Evolutionary conservation across 2,797 vertebrate genomes (phyloP).

Genomic region (Sebastolobus alascanus): DNA sequence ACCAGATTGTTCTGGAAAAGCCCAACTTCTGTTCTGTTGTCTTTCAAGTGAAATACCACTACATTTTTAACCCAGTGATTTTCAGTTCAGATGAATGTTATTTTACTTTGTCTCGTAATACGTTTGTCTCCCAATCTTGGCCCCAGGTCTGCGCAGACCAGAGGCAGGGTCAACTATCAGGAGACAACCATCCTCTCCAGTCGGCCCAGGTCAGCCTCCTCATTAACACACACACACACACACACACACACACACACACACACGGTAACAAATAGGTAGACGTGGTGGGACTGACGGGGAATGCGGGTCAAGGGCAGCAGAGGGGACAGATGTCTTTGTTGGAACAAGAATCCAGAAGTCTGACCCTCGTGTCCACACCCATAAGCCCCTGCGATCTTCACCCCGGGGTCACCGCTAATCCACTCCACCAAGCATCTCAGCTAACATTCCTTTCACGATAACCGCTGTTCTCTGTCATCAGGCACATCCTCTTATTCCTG

Average conservation of each 20-base stretch:
- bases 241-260: neutral
- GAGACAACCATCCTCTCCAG: conserved; percentile 78
- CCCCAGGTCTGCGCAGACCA: conserved; percentile 81
- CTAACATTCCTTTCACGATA: conserved; percentile 68
- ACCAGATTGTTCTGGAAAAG: conserved; percentile 17
- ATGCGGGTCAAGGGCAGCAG: conserved; percentile 53
- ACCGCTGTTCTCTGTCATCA: conserved; percentile 58
- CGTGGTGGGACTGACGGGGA: conserved; percentile 32
- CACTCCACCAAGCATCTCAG: conserved; percentile 51
- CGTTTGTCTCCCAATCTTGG: conserved; percentile 34
- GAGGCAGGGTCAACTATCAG: conserved; percentile 77
- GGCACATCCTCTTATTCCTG: conserved; percentile 48
- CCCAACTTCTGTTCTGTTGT: conserved; percentile 3
- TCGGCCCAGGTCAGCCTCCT: conserved; percentile 83
- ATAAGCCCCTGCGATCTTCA: conserved; percentile 64
- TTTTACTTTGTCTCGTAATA: conserved; percentile 19
- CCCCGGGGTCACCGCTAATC: conserved; percentile 68
- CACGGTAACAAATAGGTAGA: conserved; percentile 29
- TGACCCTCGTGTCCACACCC: conserved; percentile 58
- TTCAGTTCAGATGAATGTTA: neutral
- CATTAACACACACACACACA: conserved; percentile 26
- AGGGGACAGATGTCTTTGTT: conserved; percentile 41
- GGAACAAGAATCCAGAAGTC: conserved; percentile 57
- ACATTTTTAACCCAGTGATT: neutral
- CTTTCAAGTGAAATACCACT: conserved; percentile 2